These are phyloP conservation scores for Kryptolebias ocellatus DNA, from an alignment of 2,797 vertebrate species.

Conservation along the genomic window DNA sequence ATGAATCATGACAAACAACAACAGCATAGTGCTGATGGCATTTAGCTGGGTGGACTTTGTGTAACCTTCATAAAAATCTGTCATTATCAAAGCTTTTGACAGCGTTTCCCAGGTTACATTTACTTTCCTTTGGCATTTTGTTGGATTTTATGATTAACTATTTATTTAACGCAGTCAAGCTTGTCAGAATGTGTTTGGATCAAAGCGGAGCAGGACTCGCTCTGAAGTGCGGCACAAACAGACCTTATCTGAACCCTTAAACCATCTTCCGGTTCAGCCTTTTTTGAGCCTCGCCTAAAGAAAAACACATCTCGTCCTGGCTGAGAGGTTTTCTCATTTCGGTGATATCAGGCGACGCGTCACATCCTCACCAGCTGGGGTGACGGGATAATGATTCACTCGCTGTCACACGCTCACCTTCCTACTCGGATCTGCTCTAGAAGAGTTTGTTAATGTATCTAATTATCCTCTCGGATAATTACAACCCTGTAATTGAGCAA, in stretches of 20 bases:
- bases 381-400: constrained; percentile 61
- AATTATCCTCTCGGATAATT: constrained; percentile 48
- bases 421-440: constrained; percentile 46
- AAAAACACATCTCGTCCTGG: constrained; percentile 15
- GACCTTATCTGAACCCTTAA: neutral
- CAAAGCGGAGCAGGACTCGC: constrained; percentile 14
- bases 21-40: neutral
- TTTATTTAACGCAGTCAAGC: constrained; percentile 43
- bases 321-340: constrained; percentile 46
- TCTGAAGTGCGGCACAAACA: constrained; percentile 2
- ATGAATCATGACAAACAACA: constrained; percentile 20
- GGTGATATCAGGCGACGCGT: constrained; percentile 58
- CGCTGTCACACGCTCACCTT: constrained; percentile 56
- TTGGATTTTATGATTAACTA: constrained; percentile 12
- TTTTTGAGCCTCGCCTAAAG: constrained; percentile 10
- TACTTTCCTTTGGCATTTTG: constrained; percentile 34
- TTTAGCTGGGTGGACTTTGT: constrained; percentile 18
- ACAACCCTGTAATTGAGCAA: constrained; percentile 46
- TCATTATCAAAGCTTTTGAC: constrained; percentile 33
- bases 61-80: constrained; percentile 14
- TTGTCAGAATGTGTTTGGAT: constrained; percentile 39
- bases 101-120: constrained; percentile 46
- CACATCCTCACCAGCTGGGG: constrained; percentile 71
- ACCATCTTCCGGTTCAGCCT: constrained; percentile 9
- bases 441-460: constrained; percentile 51